These are phyloP conservation scores for Pycnomerus fuliginosus DNA, from an alignment of 2,888 invertebrate species.

Conservation along the genomic window DNA sequence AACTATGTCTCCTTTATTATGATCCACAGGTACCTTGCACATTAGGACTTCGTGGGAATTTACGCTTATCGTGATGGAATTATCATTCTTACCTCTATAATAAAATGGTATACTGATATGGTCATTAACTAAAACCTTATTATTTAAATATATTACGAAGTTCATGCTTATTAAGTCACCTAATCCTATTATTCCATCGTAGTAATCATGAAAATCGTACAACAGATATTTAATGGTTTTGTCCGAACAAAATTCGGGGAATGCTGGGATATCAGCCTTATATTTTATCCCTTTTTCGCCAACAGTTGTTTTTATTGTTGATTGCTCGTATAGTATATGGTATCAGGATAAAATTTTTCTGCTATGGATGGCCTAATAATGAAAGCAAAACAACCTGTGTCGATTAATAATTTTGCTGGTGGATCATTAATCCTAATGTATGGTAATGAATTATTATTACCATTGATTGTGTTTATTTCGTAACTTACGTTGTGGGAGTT, in stretches of 20 bases:
- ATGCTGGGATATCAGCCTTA: conserved; percentile 11
- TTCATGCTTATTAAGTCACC: conserved; percentile 15
- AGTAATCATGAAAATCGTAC: conserved; percentile 23
- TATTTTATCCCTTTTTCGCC: conserved; percentile 7
- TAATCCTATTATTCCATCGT: conserved; percentile 22
- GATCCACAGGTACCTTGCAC: conserved; percentile 6
- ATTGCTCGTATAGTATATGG: background rate
- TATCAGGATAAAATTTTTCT: conserved; percentile 1
- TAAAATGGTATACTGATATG: conserved; percentile 1
- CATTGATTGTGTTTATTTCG: background rate
- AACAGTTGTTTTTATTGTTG: conserved; percentile 1
- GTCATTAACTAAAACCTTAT: conserved; percentile 10
- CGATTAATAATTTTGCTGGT: conserved; percentile 5
- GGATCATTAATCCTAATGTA: conserved; percentile 3
- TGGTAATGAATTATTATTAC: conserved; percentile 3
- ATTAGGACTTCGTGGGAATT: conserved; percentile 5
- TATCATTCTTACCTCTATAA: background rate
- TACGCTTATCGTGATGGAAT: background rate
- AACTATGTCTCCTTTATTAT: conserved; percentile 9
- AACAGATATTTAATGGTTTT: conserved; percentile 12
- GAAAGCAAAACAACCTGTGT: conserved; percentile 1
- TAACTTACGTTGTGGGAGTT: background rate
- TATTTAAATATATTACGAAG: conserved; percentile 10
- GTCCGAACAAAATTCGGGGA: conserved; percentile 14
- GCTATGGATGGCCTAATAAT: conserved; percentile 1